Conservation (phyloP, 2,113 vertebrate genomes). For the human region DNA sequence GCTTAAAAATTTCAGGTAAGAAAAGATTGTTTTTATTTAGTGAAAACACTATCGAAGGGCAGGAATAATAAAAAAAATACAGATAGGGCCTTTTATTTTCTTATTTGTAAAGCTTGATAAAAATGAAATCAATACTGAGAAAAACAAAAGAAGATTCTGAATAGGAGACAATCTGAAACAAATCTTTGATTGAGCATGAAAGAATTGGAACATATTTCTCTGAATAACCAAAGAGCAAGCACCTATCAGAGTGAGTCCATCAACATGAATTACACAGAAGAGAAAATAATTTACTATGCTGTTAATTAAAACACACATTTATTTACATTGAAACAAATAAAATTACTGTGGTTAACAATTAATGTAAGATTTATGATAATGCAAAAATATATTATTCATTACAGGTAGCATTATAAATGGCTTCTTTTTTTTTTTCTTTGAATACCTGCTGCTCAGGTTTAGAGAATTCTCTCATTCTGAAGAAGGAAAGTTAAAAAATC, state of each 20-base stretch:
- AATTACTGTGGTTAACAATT: neutral
- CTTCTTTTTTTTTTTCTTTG: too few species aligned
- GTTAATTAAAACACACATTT: neutral
- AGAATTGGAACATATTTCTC: neutral
- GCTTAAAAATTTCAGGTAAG: accelerated
- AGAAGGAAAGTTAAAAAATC: neutral
- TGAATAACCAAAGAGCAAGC: neutral
- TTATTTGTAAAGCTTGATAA: neutral
- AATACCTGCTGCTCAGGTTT: neutral
- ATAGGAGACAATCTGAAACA: neutral
- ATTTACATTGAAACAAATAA: neutral
- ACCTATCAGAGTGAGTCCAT: neutral
- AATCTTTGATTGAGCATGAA: constrained; percentile 49
- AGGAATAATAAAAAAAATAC: neutral
- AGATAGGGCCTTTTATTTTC: neutral
- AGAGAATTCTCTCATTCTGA: neutral
- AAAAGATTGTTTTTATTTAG: constrained; percentile 48
- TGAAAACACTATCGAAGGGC: neutral
- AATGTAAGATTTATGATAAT: neutral
- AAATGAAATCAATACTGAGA: constrained; percentile 63
- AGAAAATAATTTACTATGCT: neutral
- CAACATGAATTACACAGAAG: neutral
- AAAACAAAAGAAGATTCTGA: constrained; percentile 56
- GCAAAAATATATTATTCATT: neutral
- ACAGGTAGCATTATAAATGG: neutral